phyloP scores from a whole-genome alignment of 2,888 invertebrate genomes.

The Chrysomela aeneicollis region DNA sequence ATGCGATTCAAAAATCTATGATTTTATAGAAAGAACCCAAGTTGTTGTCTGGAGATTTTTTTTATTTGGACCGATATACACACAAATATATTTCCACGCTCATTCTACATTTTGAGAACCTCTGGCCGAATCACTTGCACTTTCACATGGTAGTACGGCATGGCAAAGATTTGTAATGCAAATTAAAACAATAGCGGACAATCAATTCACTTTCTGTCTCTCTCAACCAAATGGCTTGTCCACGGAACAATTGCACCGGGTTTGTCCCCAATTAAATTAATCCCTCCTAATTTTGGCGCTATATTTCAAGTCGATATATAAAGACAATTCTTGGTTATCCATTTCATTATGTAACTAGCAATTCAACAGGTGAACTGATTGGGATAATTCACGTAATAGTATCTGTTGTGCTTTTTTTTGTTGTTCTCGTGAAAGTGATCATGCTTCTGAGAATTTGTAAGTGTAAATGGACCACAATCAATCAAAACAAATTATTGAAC shows the following conservation, averaged over 20 bases:
- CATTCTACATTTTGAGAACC: slow-evolving; percentile 29
- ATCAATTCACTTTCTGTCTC: slow-evolving; percentile 14
- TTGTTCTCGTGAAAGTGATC: neutral
- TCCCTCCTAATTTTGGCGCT: slow-evolving; percentile 29
- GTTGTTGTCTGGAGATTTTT: too few relatives aligned
- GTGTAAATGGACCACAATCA: neutral
- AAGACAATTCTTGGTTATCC: slow-evolving; percentile 24
- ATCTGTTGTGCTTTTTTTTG: slow-evolving; percentile 7
- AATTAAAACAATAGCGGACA: slow-evolving; percentile 23
- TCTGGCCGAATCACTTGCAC: slow-evolving; percentile 35
- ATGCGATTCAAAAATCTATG: too few relatives aligned
- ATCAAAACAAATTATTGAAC: too few relatives aligned
- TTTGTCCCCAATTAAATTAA: slow-evolving; percentile 20
- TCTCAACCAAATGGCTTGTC: slow-evolving; percentile 6
- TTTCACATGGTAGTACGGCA: slow-evolving; percentile 29
- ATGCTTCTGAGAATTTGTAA: neutral
- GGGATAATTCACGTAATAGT: neutral
- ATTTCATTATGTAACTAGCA: slow-evolving; percentile 14
- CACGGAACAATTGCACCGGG: neutral
- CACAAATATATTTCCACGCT: neutral
- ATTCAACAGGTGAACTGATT: slow-evolving; percentile 16
- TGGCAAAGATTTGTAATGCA: slow-evolving; percentile 8
- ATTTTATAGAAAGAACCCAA: too few relatives aligned
- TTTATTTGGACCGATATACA: neutral
- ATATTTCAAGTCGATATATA: slow-evolving; percentile 27